These are phyloP conservation scores for Conus canariensis DNA, from an alignment of 2,888 invertebrate genomes.

Conservation along the genomic window DNA sequence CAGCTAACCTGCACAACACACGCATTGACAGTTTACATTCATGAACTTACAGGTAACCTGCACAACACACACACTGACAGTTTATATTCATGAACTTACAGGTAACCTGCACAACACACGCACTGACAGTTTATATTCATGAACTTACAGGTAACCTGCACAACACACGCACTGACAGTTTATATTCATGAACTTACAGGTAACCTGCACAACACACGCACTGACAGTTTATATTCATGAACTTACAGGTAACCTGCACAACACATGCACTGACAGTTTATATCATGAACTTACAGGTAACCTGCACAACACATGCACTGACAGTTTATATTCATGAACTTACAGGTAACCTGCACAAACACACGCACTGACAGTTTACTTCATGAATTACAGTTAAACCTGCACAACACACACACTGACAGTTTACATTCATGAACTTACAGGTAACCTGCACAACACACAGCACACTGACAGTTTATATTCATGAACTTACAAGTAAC, in stretches of 20 bases:
- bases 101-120: conserved; percentile 33
- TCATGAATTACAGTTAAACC: conserved; percentile 25
- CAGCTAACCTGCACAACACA: too few species aligned
- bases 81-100: too few species aligned
- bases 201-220: too few species aligned
- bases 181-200: not conserved
- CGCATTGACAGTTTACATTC: too few species aligned
- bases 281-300: too few species aligned
- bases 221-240: too few species aligned
- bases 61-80: too few species aligned
- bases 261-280: not conserved
- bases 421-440: too few species aligned
- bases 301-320: not conserved
- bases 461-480: not conserved
- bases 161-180: not conserved
- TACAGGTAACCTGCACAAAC: too few species aligned
- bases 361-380: too few species aligned
- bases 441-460: not conserved
- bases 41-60: too few species aligned
- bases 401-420: not conserved
- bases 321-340: not conserved
- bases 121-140: not conserved
- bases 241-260: conserved; percentile 33
- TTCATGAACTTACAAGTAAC: not conserved
- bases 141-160: too few species aligned